Evolutionary conservation across 2,888 invertebrate genomes (phyloP).

Genomic region (Parnassius mnemosyne): DNA sequence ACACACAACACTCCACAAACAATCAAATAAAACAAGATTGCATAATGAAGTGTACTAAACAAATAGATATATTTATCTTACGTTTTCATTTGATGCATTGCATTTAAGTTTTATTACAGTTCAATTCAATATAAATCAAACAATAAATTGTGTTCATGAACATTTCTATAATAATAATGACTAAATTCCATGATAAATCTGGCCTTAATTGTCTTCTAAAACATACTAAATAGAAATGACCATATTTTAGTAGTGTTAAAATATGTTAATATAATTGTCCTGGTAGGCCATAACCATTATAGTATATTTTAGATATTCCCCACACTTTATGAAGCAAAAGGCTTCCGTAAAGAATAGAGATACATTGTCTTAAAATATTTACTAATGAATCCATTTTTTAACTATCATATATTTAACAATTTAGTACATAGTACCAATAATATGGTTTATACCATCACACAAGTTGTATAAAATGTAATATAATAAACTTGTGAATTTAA

Average conservation of each 20-base stretch:
- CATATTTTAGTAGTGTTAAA: conserved; percentile 15
- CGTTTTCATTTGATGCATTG: conserved; percentile 77
- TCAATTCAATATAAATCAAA: conserved; percentile 79
- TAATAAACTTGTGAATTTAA: conserved; percentile 21
- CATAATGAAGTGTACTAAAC: conserved; percentile 55
- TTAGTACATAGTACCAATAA: conserved; percentile 66
- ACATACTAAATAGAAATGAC: conserved; percentile 39
- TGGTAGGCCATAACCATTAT: conserved; percentile 7
- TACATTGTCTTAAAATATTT: conserved; percentile 1
- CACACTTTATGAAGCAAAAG: conserved; percentile 21
- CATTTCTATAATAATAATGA: conserved; percentile 60
- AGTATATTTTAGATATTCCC: conserved; percentile 17
- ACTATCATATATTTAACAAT: conserved; percentile 32
- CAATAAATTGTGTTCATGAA: conserved; percentile 59
- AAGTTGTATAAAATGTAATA: conserved; percentile 33
- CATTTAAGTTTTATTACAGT: conserved; percentile 73
- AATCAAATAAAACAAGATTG: conserved; percentile 26
- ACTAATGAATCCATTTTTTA: conserved; percentile 1
- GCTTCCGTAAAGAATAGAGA: conserved; percentile 1
- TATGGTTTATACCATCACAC: conserved; percentile 46
- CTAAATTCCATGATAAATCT: conserved; percentile 53
- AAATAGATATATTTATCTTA: conserved; percentile 77
- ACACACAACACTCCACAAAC: conserved; percentile 33
- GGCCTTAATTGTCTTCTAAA: conserved; percentile 57
- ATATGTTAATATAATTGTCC: background rate